phyloP scores from a whole-genome alignment of 2,888 invertebrate species.

The Heliconius ethilla region DNA sequence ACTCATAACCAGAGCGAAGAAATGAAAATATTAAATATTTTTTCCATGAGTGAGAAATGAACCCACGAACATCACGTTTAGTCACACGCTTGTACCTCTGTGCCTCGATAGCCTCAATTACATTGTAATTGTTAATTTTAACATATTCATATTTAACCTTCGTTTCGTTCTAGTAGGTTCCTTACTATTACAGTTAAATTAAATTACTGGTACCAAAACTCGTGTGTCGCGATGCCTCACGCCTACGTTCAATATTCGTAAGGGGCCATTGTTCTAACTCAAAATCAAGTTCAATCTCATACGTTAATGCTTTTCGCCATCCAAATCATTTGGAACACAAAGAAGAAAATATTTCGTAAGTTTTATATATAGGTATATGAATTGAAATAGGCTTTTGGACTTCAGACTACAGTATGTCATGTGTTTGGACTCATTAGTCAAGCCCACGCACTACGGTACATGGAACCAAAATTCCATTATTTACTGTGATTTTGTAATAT shows the following conservation, averaged over 20 bases:
- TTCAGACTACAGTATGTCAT: constrained; percentile 41
- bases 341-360: constrained; percentile 31
- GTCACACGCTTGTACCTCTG: no score
- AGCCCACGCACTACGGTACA: constrained; percentile 62
- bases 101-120: no score
- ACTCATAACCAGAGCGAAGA: no score
- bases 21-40: no score
- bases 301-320: constrained; percentile 22
- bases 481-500: constrained; percentile 52
- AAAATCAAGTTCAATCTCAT: constrained; percentile 51
- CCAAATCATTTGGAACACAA: constrained; percentile 30
- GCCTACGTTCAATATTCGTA: constrained; percentile 46
- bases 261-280: constrained; percentile 59
- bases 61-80: no score
- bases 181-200: constrained; percentile 24
- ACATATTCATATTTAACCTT: neutral
- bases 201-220: constrained; percentile 29
- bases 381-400: constrained; percentile 32
- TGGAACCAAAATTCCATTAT: constrained; percentile 59
- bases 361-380: constrained; percentile 28
- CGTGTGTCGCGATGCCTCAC: constrained; percentile 35
- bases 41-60: no score
- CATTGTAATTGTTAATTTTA: no score
- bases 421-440: constrained; percentile 61
- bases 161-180: neutral